phyloP scores from a whole-genome alignment of 2,888 invertebrate genomes.

The Odontocerum albicorne region DNA sequence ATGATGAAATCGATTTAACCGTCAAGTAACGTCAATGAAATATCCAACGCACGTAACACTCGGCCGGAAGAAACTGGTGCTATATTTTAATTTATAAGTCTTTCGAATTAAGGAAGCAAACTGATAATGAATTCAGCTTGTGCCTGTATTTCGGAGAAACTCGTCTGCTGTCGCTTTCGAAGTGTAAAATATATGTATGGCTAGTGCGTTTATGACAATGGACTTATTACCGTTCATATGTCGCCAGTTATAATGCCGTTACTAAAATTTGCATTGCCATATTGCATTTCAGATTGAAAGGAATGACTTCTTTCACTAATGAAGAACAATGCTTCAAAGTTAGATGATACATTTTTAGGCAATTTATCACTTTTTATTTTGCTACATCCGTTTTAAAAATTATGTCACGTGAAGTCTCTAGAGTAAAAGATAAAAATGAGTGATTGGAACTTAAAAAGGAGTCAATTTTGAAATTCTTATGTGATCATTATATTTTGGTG shows the following conservation, averaged over 20 bases:
- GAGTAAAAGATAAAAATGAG: no score
- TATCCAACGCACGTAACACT: not conserved
- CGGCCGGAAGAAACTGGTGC: not conserved
- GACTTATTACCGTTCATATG: conserved; percentile 8
- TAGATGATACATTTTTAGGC: no score
- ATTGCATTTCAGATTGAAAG: conserved; percentile 5
- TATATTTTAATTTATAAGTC: not conserved
- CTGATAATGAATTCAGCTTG: conserved; percentile 16
- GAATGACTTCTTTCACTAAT: not conserved
- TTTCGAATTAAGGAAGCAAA: not conserved
- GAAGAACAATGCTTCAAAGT: no score
- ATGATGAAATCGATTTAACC: no score
- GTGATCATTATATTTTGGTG: no score
- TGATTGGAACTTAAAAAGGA: no score
- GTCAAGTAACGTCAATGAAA: no score
- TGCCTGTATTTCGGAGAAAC: conserved; percentile 27
- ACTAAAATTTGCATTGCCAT: conserved; percentile 5
- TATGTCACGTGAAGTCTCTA: no score
- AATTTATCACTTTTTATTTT: no score
- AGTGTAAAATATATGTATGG: conserved; percentile 1
- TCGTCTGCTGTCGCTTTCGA: conserved; percentile 19
- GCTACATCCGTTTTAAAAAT: no score
- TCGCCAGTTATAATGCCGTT: conserved; percentile 3
- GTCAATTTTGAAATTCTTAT: no score
- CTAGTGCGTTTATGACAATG: conserved; percentile 10